Conservation (phyloP, 2,797 vertebrate species). For the Pampus argenteus region DNA sequence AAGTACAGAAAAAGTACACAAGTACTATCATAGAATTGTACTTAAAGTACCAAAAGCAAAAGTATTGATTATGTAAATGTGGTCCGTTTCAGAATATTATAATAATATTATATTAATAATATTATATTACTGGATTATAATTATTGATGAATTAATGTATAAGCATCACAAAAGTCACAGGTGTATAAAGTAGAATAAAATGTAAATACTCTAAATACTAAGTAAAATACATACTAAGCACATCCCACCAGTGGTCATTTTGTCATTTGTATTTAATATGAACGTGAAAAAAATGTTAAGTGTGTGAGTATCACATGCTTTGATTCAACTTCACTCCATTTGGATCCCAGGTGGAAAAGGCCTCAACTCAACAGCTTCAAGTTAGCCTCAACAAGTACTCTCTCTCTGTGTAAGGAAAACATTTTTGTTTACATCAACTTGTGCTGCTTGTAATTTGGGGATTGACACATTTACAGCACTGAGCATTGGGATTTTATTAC, state of each 20-base stretch:
- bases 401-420: not conserved
- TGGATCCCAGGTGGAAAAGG: not conserved
- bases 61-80: no score
- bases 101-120: no score
- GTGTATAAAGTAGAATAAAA: no score
- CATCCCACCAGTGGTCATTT: not conserved
- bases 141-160: not conserved
- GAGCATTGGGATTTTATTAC: not conserved
- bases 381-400: not conserved
- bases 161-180: not conserved
- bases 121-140: not conserved
- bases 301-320: not conserved
- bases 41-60: not conserved
- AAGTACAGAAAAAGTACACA: no score
- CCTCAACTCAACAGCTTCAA: not conserved
- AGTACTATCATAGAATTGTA: not conserved
- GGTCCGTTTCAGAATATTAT: not conserved
- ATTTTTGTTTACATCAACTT: not conserved
- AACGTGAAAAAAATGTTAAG: not conserved
- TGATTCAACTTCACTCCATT: no score
- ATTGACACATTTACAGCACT: not conserved
- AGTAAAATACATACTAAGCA: no score
- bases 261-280: not conserved
- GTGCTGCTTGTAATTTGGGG: conserved; percentile 3
- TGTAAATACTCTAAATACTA: no score